Conservation (phyloP, 2,888 invertebrate species). For the Proisotoma minuta region DNA sequence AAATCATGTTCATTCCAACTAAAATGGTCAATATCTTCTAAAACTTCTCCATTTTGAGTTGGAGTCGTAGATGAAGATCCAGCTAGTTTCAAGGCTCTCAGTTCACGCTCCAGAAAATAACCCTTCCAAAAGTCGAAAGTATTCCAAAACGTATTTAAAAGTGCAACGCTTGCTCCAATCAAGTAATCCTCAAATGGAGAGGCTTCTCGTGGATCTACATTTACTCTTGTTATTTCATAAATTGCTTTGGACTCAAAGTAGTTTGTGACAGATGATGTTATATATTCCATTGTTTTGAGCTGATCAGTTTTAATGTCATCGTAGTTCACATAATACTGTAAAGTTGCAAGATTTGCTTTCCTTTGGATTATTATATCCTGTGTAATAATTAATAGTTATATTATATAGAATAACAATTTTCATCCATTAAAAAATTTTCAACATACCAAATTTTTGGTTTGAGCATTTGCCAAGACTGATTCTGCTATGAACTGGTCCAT, state of each 20-base stretch:
- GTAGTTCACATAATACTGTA: not conserved
- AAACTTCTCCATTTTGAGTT: no score
- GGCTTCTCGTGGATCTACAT: conserved; percentile 9
- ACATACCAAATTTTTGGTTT: not conserved
- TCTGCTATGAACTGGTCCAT: no score
- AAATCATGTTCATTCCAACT: conserved; percentile 23
- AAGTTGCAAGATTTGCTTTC: not conserved
- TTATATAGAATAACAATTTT: not conserved
- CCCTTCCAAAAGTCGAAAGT: conserved; percentile 6
- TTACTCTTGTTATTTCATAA: not conserved
- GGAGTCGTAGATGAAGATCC: no score
- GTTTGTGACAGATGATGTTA: not conserved
- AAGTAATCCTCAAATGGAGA: conserved; percentile 18
- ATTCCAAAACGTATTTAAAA: conserved; percentile 23
- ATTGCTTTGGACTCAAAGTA: not conserved
- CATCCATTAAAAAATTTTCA: not conserved
- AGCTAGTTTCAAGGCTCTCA: not conserved
- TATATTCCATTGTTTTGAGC: not conserved
- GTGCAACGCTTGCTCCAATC: conserved; percentile 10
- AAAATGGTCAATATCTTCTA: no score
- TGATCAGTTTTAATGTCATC: not conserved
- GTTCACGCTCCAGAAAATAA: not conserved
- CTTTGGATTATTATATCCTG: not conserved
- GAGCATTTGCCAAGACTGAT: no score
- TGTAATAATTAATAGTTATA: not conserved